Conservation (phyloP, 2,113 vertebrate genomes). For the Tylochromis polylepis region DNA sequence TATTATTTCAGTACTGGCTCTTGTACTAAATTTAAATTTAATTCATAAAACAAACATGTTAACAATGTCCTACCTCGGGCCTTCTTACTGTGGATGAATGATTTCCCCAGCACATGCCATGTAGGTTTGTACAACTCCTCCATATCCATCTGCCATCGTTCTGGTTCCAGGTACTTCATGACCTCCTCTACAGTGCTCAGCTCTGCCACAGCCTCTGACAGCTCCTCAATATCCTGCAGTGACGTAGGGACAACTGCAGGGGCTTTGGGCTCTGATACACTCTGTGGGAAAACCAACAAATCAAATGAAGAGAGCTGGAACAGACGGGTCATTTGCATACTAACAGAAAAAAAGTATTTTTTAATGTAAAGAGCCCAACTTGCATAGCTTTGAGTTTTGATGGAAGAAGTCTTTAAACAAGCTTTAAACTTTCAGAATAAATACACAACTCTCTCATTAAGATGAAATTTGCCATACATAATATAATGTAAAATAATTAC, state of each 20-base stretch:
- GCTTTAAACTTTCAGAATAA: neutral
- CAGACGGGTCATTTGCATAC: neutral
- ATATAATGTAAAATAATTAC: neutral
- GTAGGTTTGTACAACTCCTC: conserved; percentile 91
- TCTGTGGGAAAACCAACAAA: conserved; percentile 56
- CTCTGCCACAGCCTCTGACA: conserved; percentile 80
- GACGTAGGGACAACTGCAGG: conserved; percentile 72
- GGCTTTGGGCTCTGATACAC: conserved; percentile 68
- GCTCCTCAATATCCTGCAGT: conserved; percentile 78
- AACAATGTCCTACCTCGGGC: conserved; percentile 78
- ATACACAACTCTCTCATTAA: neutral
- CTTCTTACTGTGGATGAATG: conserved; percentile 89
- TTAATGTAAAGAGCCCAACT: too few relatives aligned
- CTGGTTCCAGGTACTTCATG: conserved; percentile 94
- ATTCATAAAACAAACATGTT: neutral
- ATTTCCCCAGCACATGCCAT: conserved; percentile 91
- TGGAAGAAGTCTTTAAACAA: neutral
- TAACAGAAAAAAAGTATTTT: neutral
- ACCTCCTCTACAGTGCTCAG: conserved; percentile 93
- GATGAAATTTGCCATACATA: neutral
- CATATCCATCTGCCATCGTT: conserved; percentile 92
- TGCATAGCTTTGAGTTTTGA: neutral
- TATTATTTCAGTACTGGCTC: neutral
- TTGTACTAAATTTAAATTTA: neutral
- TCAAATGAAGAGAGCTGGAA: neutral